Base-by-base conservation (phyloP, 2,113 vertebrate genomes). In the Sander vitreus region DNA sequence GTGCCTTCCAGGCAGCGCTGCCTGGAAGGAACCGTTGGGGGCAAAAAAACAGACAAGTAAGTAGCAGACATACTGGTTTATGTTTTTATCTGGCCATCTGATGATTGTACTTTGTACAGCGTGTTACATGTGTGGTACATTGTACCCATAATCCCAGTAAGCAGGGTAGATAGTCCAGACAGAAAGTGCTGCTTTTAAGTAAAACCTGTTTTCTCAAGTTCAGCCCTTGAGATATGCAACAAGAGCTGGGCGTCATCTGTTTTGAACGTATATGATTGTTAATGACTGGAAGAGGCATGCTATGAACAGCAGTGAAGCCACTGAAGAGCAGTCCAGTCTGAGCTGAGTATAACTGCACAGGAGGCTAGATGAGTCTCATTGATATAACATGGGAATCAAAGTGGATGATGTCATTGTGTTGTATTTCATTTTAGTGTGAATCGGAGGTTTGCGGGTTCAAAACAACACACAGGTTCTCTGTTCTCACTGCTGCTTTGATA, bases 181-280 rank as follows among this genome's bases (percentile, higher is more conserved):
- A 36, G 27, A 30, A 47, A 36, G 51, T n/a, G 51, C 19, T 51
- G 23, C 19, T 11, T 43, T 39, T n/a, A 54, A 78, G 45, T 36
- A 47, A 77, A 53, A 73, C 53, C 54, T 43, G 59, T 60, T 48
- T 13, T 72, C 12, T 80, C 30, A 25, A 33, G 48, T 73, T 83
- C 13, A 60, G 21, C 25, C 19, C 59, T 27, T 13, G 59, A 81
- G 59, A 16, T 71, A 39, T 60, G 64, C 47, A 79, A 73, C 51
- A 47, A 43, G 67, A 87, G 57, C 72, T 51, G 71, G 36, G 62
- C 5, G 53, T 70, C 21, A 5, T 77, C 63, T n/a, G 21, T 50
- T 65, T 67, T 65, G 33, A 62, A 47, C 18, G 3, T 7, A 2
- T 33, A 6, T 48, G 10, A 47, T 67, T 39, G 51, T 75, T 60